A percentile compares a stretch with the other conserved stretches of the same genome.
Evolutionary conservation across 2,888 invertebrate genomes (phyloP).

Genomic region (Melanargia galathea): DNA sequence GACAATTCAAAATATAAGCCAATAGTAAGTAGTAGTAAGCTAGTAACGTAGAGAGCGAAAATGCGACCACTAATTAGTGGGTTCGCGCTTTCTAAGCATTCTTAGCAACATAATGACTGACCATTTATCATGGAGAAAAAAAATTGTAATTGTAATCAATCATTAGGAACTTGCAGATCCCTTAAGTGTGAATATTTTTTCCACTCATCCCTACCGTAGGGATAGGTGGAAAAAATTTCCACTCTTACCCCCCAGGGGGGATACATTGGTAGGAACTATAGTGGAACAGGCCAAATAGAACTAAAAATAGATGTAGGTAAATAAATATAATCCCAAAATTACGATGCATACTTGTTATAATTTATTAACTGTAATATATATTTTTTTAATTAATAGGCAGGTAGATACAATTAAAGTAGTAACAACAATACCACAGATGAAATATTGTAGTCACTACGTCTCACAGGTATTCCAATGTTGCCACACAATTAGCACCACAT

Average conservation of each 20-base stretch:
- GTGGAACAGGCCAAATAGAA: too few species aligned
- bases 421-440: too few species aligned
- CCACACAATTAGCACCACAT: not conserved
- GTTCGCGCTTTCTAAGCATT: constrained; percentile 27
- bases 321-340: not conserved
- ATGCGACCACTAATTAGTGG: constrained; percentile 13
- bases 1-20: constrained; percentile 4
- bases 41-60: constrained; percentile 8
- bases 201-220: too few species aligned
- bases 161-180: not conserved
- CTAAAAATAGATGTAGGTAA: not conserved
- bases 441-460: too few species aligned
- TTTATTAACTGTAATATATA: too few species aligned
- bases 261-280: too few species aligned
- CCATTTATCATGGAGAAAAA: constrained; percentile 8
- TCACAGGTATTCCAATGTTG: not conserved
- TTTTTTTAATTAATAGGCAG: too few species aligned
- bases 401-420: too few species aligned
- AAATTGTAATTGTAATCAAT: not conserved
- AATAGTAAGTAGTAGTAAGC: not conserved
- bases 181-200: too few species aligned
- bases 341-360: not conserved
- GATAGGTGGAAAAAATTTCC: too few species aligned
- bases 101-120: constrained; percentile 14
- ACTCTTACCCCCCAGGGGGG: too few species aligned